Percentiles rank a stretch among this genome's conserved stretches.
These are phyloP conservation scores for Brachionus plicatilis DNA, from an alignment of 1,140 invertebrate species.

Conservation along the genomic window DNA sequence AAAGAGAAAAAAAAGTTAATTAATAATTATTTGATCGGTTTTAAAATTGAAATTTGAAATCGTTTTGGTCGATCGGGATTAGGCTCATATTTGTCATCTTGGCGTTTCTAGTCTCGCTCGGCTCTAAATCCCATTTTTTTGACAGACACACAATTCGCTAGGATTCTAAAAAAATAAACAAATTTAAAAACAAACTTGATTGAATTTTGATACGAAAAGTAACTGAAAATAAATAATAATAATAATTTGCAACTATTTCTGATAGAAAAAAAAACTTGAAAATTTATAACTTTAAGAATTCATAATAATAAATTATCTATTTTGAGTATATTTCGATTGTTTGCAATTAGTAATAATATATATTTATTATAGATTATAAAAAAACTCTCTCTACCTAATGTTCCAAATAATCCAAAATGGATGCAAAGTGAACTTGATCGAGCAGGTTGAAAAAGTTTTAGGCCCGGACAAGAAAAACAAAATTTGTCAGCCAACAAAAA, in stretches of 20 bases:
- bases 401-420: not conserved
- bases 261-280: constrained; percentile 4
- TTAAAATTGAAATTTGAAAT: not conserved
- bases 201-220: constrained; percentile 1
- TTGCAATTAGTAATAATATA: constrained; percentile 22
- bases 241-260: not conserved
- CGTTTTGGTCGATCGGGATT: not conserved
- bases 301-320: constrained; percentile 33
- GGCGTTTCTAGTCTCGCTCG: not conserved
- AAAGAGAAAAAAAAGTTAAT: constrained; percentile 23
- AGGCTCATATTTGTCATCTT: constrained; percentile 10
- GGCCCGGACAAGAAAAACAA: not conserved
- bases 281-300: not conserved
- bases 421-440: not conserved
- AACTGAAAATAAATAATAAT: not conserved
- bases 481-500: not conserved
- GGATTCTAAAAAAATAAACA: not conserved
- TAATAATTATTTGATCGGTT: constrained; percentile 37
- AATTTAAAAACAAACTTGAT: not conserved
- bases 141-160: not conserved
- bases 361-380: not conserved
- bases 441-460: not conserved
- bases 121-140: not conserved
- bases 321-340: not conserved
- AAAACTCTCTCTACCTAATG: not conserved